Base-by-base conservation (phyloP, 2,113 vertebrate genomes). In the Camelus dromedarius region DNA sequence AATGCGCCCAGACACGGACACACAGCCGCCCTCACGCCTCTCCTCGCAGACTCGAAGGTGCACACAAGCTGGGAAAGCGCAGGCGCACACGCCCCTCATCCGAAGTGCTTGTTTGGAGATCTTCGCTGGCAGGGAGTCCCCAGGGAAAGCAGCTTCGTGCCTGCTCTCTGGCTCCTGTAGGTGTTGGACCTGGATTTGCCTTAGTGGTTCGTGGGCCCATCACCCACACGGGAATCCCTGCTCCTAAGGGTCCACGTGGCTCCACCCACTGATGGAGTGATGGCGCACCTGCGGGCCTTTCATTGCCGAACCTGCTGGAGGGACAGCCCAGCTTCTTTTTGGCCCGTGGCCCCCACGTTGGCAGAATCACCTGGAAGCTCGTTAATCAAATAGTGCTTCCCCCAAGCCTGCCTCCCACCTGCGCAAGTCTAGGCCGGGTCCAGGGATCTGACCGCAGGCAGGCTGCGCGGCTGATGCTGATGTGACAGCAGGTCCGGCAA, bases 61-160 rank as follows among this genome's bases (percentile, higher is more conserved):
- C 30, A 10, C 3, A 0, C 0, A 24, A 52, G 5, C 54, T 54
- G 16, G 22, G 9, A 1, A 8, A 28, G 0, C 77, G 11, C 0
- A 2, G 12, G 26, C 19, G 16, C 2, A 2, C n/a, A 8, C 28
- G 6, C 15, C 0, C 1, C 30, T 26, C 16, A 2, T 62, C 46
- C 19, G n/a, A 19, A 75, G 6, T 13, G 32, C 73, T 35, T 35
- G 13, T 30, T 2, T 2, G 1, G 52, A 62, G 32, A 18, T 30
- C 12, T 8, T 24, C 32, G 48, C 87, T 12, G 0, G 60, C 24
- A 50, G 20, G 1, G 72, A 4, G 12, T 32, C 35, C 12, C 26
- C 28, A 15, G 60, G 73, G 12, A 38, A 62, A n/a, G 26, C 7
- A 42, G 20, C 14, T 1, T 30, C 6, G 0, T 8, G 8, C 32